Conservation (phyloP, 2,113 vertebrate species). For the Falcunculus frontatus region DNA sequence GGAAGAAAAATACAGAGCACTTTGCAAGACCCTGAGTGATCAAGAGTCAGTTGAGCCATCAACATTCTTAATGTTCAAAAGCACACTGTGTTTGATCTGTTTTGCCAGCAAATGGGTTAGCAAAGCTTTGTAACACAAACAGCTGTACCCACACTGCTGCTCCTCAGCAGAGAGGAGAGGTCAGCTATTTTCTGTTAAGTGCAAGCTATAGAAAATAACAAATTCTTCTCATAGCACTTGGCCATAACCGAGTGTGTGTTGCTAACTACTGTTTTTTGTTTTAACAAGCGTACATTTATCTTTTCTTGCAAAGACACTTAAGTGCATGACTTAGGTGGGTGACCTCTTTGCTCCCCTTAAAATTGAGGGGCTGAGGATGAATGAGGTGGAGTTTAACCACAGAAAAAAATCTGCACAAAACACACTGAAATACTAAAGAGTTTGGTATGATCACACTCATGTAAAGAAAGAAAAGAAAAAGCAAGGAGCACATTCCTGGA, state of each 20-base stretch:
- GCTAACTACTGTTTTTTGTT: neutral
- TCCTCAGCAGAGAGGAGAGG: neutral
- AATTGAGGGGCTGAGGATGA: neutral
- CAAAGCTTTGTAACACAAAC: neutral
- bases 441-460: neutral
- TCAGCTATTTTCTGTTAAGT: neutral
- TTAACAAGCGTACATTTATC: neutral
- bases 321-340: neutral
- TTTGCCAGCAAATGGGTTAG: neutral
- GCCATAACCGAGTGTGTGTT: neutral
- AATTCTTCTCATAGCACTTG: slow-evolving; percentile 5
- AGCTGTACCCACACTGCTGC: neutral
- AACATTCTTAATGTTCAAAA: neutral
- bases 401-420: neutral
- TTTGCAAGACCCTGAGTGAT: neutral
- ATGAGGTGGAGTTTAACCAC: neutral
- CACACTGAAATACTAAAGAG: neutral
- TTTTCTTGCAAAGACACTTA: neutral
- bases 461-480: neutral
- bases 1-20: neutral
- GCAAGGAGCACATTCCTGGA: slow-evolving; percentile 15
- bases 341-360: neutral
- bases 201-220: neutral
- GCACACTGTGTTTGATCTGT: neutral
- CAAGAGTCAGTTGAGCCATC: neutral